Conservation (phyloP, 2,797 vertebrate species). For the Acipenser oxyrinchus region DNA sequence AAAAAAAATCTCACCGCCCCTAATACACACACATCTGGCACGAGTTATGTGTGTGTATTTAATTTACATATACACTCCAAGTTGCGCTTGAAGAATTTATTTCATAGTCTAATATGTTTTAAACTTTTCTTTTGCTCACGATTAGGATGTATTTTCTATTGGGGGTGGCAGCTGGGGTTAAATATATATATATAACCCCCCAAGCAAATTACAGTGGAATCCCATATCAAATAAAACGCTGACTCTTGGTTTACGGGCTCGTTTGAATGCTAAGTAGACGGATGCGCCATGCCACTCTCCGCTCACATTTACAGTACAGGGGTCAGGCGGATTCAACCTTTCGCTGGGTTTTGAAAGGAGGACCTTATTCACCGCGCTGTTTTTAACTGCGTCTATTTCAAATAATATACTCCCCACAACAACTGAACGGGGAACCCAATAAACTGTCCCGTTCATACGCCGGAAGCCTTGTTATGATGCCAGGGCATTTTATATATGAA, state of each 20-base stretch:
- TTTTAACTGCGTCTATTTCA: conserved; percentile 69
- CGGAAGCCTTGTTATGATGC: conserved; percentile 63
- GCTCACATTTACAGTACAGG: conserved; percentile 71
- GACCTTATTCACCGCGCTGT: conserved; percentile 63
- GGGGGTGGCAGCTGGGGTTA: conserved; percentile 22
- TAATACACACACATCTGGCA: too few species aligned
- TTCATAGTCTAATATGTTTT: conserved; percentile 52
- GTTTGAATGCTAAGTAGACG: conserved; percentile 66
- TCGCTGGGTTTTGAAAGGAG: conserved; percentile 58
- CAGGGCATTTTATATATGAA: conserved; percentile 68
- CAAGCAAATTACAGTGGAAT: conserved; percentile 59
- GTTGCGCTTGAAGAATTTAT: conserved; percentile 47
- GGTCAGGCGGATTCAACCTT: conserved; percentile 67
- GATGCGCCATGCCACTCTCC: conserved; percentile 62
- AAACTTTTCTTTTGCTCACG: conserved; percentile 43
- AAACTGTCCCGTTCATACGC: conserved; percentile 61
- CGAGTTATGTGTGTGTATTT: too few species aligned
- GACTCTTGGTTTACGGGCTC: conserved; percentile 69
- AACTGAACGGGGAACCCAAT: conserved; percentile 66
- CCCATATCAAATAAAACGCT: conserved; percentile 66
- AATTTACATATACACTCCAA: too few species aligned
- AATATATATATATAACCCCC: conserved; percentile 34
- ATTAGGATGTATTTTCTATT: conserved; percentile 33
- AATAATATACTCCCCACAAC: conserved; percentile 62
- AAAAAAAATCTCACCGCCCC: conserved; percentile 16